Percentiles rank a stretch among this genome's conserved stretches.
Conservation (phyloP, 2,888 invertebrate species). For the Meteorus colon region DNA sequence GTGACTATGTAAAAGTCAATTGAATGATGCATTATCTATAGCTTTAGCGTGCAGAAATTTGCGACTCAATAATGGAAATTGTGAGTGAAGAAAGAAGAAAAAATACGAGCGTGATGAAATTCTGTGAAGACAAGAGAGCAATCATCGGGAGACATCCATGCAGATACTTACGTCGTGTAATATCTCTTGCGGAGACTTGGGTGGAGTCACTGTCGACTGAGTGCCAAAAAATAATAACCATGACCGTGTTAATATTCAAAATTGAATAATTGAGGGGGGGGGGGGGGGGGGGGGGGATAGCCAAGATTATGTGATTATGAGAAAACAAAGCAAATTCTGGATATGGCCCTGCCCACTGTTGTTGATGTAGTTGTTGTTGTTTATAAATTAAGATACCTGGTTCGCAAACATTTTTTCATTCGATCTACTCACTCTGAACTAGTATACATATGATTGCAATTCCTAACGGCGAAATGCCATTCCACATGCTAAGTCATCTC, state of each 20-base stretch:
- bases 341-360: background rate
- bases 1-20: background rate
- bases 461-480: constrained; percentile 47
- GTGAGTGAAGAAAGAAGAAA: background rate
- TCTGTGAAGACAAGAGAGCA: background rate
- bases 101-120: background rate
- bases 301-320: constrained; percentile 19
- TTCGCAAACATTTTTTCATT: constrained; percentile 18
- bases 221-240: constrained; percentile 65
- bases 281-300: background rate
- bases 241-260: constrained; percentile 50
- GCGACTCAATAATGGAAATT: background rate
- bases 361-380: constrained; percentile 12
- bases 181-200: constrained; percentile 67
- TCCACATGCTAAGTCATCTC: constrained; percentile 57
- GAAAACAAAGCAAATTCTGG: background rate
- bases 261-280: background rate
- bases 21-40: background rate
- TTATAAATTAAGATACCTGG: background rate
- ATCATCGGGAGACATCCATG: constrained; percentile 19
- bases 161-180: constrained; percentile 67
- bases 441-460: constrained; percentile 12
- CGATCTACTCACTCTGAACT: background rate
- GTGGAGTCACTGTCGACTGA: constrained; percentile 67
- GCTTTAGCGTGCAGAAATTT: background rate